Evolutionary conservation across 2,888 invertebrate genomes (phyloP), one percentile per base, ranked within the genome.

Genomic region (Cactoblastis cactorum): DNA sequence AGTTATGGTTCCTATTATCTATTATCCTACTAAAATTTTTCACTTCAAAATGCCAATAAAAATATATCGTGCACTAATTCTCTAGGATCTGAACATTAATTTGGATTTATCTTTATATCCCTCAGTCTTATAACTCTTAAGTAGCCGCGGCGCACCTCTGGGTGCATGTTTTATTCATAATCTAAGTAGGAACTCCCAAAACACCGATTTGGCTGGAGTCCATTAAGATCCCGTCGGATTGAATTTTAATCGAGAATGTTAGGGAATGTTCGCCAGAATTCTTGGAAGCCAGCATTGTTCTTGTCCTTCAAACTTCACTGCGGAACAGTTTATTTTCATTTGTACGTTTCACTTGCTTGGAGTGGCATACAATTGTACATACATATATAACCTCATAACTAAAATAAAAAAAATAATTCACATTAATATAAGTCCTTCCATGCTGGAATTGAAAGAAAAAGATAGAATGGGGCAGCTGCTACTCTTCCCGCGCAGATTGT

Each of bases 161-260:
- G 57, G 50, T 60, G 55, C 61, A 84, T 84, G 83, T 85, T 82
- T 83, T 81, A 84, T 85, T 84, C 82, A 83, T 82, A 70, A 75
- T 71, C 69, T 61, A 65, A 71, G 73, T 71, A 72, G 71, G 69
- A 77, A 76, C 66, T 76, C 75, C 74, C 74, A 69, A 80, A 82
- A 83, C 80, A 81, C 62, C 75, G 77, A 79, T 79, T 83, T 77
- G 67, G 69, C 67, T 56, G 62, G 65, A 77, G 73, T 77, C 77
- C 78, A 79, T 80, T 81, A 76, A 74, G 77, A 72, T 69, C 63
- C 63, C 62, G 65, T 62, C 59, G 65, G 67, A 73, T 72, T 73
- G 75, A 77, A 76, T 80, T 75, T 72, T 74, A 78, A 80, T 77
- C 63, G 62, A 56, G 43, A 43, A 15, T 15, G 24, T 28, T 43